Percentiles rank a stretch among this genome's conserved stretches.
Evolutionary conservation across 2,797 vertebrate genomes (phyloP).

Genomic region (Phaenicophaeus curvirostris): DNA sequence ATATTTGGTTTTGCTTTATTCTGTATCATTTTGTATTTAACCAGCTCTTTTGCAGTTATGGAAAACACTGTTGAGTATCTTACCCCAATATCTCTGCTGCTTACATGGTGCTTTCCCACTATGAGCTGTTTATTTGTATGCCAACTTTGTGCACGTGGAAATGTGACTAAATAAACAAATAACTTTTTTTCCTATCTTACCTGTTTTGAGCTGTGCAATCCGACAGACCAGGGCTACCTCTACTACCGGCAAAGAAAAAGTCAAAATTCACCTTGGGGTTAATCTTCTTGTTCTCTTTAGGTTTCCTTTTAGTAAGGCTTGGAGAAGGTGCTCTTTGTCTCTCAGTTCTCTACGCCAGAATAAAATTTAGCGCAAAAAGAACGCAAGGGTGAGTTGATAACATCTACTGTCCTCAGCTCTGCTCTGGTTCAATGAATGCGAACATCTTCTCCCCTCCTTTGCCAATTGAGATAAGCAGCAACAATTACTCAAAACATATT

Average conservation of each 20-base stretch:
- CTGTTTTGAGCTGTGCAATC: too few species aligned
- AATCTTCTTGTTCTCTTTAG: too few species aligned
- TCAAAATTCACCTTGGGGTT: too few species aligned
- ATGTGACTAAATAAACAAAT: too few species aligned
- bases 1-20: background rate
- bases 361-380: too few species aligned
- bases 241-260: too few species aligned
- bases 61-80: background rate
- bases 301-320: too few species aligned
- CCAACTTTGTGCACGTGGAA: constrained; percentile 14
- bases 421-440: constrained; percentile 28
- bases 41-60: background rate
- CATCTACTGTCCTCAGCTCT: constrained; percentile 24
- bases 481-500: constrained; percentile 31
- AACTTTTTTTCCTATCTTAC: too few species aligned
- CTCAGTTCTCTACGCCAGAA: too few species aligned
- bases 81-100: background rate
- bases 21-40: background rate
- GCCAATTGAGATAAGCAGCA: constrained; percentile 46
- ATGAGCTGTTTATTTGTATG: background rate
- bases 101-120: background rate
- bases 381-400: constrained; percentile 23
- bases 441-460: constrained; percentile 28
- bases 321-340: too few species aligned
- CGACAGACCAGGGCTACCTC: too few species aligned